phyloP scores from a whole-genome alignment of 2,113 vertebrate species.

The Prolemur simus region DNA sequence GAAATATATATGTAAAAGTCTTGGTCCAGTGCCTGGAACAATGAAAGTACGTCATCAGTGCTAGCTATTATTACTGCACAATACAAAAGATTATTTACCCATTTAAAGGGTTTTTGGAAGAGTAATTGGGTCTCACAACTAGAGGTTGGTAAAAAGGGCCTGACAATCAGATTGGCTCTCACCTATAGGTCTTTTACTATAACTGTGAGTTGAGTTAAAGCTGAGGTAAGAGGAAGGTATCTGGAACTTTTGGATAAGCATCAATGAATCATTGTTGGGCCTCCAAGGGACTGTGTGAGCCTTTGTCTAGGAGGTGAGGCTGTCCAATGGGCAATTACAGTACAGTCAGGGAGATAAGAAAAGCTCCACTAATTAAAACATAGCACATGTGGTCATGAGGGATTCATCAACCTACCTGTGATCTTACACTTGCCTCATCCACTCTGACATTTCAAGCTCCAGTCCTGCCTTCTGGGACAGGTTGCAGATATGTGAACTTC shows the following conservation, averaged over 20 bases:
- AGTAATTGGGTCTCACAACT: not conserved
- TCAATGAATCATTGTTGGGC: not conserved
- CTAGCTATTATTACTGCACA: not conserved
- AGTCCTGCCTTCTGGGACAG: conserved; percentile 51
- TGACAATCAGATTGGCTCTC: not conserved
- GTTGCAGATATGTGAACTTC: conserved; percentile 2
- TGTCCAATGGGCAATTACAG: conserved; percentile 78
- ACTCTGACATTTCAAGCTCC: conserved; percentile 40
- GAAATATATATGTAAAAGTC: not conserved
- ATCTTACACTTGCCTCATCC: conserved; percentile 77
- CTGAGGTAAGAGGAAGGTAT: not conserved
- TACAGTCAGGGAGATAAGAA: conserved; percentile 78
- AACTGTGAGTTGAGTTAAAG: conserved; percentile 30
- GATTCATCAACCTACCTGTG: conserved; percentile 75
- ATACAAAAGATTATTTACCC: not conserved
- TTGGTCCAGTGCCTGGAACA: not conserved
- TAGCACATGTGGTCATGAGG: conserved; percentile 72
- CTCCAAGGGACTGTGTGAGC: not conserved
- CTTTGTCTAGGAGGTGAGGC: conserved; percentile 38
- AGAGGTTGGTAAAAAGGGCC: not conserved
- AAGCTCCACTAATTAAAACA: conserved; percentile 84
- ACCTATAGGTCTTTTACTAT: not conserved
- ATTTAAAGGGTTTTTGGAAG: not conserved
- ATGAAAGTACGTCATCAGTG: not conserved
- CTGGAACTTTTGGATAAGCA: conserved; percentile 43